Percentiles rank a stretch among this genome's conserved stretches.
These are phyloP conservation scores for Desmophyllum pertusum DNA, from an alignment of 92 coral and sea anemone genomes.

Conservation along the genomic window DNA sequence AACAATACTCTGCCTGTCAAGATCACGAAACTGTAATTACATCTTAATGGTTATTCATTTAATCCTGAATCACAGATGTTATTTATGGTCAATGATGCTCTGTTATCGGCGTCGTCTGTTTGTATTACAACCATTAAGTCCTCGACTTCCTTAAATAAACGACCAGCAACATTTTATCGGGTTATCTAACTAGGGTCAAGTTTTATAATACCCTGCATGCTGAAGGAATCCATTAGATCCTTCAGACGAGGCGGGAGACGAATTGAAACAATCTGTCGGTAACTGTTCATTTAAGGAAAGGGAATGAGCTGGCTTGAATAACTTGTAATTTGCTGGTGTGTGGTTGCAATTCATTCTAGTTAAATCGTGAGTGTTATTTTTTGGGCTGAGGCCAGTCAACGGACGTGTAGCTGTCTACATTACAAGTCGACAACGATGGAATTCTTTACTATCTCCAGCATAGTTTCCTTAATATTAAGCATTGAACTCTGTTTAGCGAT, in stretches of 20 bases:
- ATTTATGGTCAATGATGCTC: background rate
- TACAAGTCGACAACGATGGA: constrained; percentile 22
- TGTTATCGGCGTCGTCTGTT: constrained; percentile 3
- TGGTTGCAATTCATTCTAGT: constrained; percentile 1
- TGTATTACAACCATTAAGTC: constrained; percentile 31
- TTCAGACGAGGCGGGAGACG: background rate
- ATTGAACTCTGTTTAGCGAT: constrained; percentile 4
- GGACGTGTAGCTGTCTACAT: background rate
- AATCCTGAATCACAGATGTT: background rate
- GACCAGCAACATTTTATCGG: background rate
- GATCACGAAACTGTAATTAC: background rate
- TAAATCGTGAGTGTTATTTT: background rate
- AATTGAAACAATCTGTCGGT: constrained; percentile 14
- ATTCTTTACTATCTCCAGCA: constrained; percentile 2
- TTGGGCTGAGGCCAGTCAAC: background rate
- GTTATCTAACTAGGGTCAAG: constrained; percentile 3
- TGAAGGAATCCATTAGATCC: background rate
- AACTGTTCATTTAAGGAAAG: background rate
- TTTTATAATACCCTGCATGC: background rate
- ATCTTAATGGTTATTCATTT: constrained; percentile 9
- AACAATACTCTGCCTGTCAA: background rate
- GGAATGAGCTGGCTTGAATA: background rate
- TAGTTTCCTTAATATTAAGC: background rate
- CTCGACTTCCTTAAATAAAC: constrained; percentile 54
- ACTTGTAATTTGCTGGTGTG: background rate